These are phyloP conservation scores for Dysmachus trigonus DNA, from an alignment of 2,888 invertebrate species.

Conservation along the genomic window DNA sequence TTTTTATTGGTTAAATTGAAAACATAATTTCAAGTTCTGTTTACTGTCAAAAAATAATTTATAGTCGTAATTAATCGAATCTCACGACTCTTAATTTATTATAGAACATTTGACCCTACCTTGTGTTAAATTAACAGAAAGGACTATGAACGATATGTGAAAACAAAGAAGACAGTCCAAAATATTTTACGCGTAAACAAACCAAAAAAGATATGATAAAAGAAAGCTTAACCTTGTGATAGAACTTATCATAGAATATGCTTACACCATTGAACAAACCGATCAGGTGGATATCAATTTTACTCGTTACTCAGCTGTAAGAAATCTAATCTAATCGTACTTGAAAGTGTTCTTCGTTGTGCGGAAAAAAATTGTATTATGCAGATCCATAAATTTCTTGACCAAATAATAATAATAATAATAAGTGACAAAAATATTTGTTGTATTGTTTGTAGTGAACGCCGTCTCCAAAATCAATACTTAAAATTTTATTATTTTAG, in stretches of 20 bases:
- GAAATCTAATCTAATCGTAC: not conserved
- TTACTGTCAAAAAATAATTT: too few species aligned
- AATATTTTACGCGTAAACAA: not conserved
- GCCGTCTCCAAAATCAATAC: too few species aligned
- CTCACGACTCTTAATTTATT: not conserved
- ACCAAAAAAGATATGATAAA: not conserved
- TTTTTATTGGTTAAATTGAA: too few species aligned
- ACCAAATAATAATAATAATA: too few species aligned
- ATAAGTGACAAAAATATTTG: too few species aligned
- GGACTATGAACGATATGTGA: not conserved
- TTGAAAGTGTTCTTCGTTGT: not conserved
- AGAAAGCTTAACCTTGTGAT: not conserved
- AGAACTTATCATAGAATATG: not conserved
- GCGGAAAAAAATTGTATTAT: too few species aligned
- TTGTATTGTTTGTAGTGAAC: too few species aligned
- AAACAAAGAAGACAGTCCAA: not conserved
- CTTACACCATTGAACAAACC: not conserved
- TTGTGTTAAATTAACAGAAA: not conserved
- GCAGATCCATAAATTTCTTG: too few species aligned
- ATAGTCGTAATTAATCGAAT: too few species aligned
- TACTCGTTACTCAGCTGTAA: not conserved
- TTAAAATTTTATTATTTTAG: too few species aligned
- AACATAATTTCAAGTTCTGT: too few species aligned
- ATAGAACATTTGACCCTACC: not conserved
- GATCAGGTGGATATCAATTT: not conserved